A percentile compares a stretch with the other conserved stretches of the same genome.
These are phyloP conservation scores for Cebus imitator DNA, from an alignment of 2,113 vertebrate species.

Conservation along the genomic window DNA sequence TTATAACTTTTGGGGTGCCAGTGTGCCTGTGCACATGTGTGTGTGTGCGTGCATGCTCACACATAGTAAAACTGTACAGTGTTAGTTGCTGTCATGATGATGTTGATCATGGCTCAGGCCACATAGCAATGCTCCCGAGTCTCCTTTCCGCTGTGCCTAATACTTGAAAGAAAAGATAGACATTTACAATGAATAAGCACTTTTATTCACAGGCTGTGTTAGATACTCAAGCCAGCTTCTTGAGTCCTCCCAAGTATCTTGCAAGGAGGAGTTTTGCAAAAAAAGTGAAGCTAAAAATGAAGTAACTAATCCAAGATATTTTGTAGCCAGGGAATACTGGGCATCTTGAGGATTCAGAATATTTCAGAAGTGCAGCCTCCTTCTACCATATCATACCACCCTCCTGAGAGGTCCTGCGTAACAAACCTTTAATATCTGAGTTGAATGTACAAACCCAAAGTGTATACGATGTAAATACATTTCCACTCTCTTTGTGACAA, in stretches of 20 bases:
- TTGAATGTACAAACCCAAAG: neutral
- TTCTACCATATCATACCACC: accelerated
- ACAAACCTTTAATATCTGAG: neutral
- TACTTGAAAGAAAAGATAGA: neutral
- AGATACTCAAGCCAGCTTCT: neutral
- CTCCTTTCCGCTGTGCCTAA: neutral
- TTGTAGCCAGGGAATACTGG: neutral
- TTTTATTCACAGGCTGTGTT: neutral
- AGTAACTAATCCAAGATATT: neutral
- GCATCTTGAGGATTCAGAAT: neutral
- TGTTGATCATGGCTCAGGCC: neutral
- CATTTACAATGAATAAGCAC: accelerated
- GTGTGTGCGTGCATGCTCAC: neutral
- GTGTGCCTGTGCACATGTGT: neutral
- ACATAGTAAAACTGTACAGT: neutral
- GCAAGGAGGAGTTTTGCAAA: neutral
- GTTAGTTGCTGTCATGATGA: neutral
- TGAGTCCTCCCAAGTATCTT: neutral
- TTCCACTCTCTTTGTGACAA: neutral
- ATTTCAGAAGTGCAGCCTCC: neutral
- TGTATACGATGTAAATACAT: neutral
- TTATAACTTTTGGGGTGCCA: neutral
- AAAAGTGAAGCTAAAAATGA: neutral
- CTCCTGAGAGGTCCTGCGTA: neutral
- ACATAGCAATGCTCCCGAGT: neutral